These are phyloP conservation scores for Eristalinus aeneus DNA, from an alignment of 2,888 invertebrate genomes.

Conservation along the genomic window DNA sequence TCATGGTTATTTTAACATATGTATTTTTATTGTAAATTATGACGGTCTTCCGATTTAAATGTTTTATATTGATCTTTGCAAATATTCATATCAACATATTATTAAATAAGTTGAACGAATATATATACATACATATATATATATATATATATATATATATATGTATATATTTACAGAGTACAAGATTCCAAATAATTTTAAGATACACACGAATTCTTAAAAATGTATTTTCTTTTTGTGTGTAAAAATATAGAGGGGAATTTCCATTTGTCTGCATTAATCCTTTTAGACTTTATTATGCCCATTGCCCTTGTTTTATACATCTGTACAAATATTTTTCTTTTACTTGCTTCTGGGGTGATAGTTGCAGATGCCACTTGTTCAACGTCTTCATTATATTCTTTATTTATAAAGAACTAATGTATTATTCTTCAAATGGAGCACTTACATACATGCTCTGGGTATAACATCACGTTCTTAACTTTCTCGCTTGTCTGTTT, in stretches of 20 bases:
- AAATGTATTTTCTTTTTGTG: slow-evolving; percentile 41
- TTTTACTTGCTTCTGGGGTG: slow-evolving; percentile 50
- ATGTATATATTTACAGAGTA: no score
- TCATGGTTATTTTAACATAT: slow-evolving; percentile 20
- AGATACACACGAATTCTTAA: slow-evolving; percentile 28
- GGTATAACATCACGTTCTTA: slow-evolving; percentile 31
- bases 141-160: no score
- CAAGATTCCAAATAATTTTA: no score
- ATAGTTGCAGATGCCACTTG: slow-evolving; percentile 64
- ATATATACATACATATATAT: no score
- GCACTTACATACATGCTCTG: slow-evolving; percentile 63
- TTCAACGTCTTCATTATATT: slow-evolving; percentile 52
- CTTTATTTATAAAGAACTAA: slow-evolving; percentile 51
- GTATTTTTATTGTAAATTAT: background rate
- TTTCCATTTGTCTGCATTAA: slow-evolving; percentile 38
- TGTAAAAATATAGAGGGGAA: slow-evolving; percentile 21
- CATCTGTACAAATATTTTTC: slow-evolving; percentile 37
- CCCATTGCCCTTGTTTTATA: slow-evolving; percentile 36
- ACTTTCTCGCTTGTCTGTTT: slow-evolving; percentile 36
- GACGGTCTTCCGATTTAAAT: background rate
- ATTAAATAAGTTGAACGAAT: no score
- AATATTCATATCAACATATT: background rate
- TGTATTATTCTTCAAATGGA: slow-evolving; percentile 60
- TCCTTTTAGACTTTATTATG: slow-evolving; percentile 40
- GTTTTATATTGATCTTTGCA: slow-evolving; percentile 42